Evolutionary conservation across 2,797 vertebrate species (phyloP).

Genomic region (Mycteria americana): DNA sequence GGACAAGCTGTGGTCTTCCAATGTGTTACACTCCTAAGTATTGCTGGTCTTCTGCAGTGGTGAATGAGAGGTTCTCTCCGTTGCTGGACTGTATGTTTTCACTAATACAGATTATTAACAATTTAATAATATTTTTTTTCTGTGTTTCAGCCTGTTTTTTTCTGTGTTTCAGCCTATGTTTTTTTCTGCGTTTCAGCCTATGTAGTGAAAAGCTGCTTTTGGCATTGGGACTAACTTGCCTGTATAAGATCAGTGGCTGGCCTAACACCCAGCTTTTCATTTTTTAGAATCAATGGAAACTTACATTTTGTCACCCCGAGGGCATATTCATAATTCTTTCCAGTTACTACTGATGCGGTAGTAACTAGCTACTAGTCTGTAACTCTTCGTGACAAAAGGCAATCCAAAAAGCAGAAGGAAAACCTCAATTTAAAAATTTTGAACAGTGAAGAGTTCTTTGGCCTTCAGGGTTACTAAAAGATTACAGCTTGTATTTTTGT

Average conservation of each 20-base stretch:
- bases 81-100: neutral
- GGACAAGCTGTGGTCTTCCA: neutral
- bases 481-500: neutral
- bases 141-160: neutral
- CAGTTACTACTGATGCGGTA: neutral
- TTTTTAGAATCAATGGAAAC: neutral
- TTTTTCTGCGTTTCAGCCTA: neutral
- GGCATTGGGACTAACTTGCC: neutral
- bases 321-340: neutral
- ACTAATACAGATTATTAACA: neutral
- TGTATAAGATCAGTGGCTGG: neutral
- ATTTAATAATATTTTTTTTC: neutral
- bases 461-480: neutral
- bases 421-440: neutral
- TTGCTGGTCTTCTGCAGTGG: neutral
- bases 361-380: neutral
- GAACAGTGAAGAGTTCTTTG: neutral
- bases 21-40: neutral
- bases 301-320: neutral
- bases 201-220: neutral
- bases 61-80: neutral
- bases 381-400: neutral
- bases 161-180: neutral
- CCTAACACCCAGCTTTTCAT: neutral
- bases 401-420: neutral